These are phyloP conservation scores for Solenodon paradoxus DNA, from an alignment of 2,113 vertebrate genomes.

Conservation along the genomic window DNA sequence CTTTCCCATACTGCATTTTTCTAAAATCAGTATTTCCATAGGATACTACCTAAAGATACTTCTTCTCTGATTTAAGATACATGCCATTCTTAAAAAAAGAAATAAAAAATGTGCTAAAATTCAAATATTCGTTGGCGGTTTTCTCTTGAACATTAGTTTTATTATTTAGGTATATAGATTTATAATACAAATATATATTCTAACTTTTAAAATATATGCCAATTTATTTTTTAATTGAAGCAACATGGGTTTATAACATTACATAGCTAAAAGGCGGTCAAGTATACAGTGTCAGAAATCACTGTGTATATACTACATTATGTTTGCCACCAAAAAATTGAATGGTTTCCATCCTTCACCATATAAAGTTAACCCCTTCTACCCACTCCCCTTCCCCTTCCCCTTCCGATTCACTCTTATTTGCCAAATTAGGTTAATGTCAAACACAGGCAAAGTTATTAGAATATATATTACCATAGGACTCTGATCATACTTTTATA, in stretches of 20 bases:
- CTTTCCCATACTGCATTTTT: background rate
- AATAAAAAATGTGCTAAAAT: background rate
- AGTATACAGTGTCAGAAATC: background rate
- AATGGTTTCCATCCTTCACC: background rate
- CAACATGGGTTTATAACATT: background rate
- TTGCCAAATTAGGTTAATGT: background rate
- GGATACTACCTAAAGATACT: background rate
- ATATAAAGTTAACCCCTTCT: background rate
- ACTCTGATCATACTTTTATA: background rate
- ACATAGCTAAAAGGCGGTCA: no score
- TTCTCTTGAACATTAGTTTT: background rate
- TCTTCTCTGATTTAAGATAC: background rate
- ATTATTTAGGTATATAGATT: background rate
- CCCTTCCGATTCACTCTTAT: background rate
- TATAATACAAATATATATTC: no score
- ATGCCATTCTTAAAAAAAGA: background rate
- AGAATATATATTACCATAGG: background rate
- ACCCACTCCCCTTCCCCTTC: background rate
- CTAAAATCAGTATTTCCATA: background rate
- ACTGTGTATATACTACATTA: background rate
- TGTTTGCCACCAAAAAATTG: background rate
- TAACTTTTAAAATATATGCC: background rate
- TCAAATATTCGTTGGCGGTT: background rate
- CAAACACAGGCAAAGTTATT: background rate
- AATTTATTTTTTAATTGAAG: background rate